Evolutionary conservation across 2,113 vertebrate genomes (phyloP), one percentile per base, ranked within the genome.

Genomic region (Bettongia penicillata): DNA sequence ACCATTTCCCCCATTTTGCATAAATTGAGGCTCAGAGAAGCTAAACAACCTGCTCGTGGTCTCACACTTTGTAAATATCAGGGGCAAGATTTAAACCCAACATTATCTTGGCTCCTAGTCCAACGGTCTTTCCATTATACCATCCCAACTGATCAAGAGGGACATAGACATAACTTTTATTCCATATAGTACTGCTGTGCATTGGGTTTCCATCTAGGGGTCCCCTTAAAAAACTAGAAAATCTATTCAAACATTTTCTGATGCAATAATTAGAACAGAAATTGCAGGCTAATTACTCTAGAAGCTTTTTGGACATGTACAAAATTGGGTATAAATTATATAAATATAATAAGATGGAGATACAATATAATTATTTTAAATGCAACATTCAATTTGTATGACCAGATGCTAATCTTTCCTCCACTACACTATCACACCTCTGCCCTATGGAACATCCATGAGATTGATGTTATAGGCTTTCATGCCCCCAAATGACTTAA

Each of bases 171-270:
- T 51, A 3, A 90, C 31, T 28, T 50, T 28, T 90, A 31, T 26
- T 90, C 22, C 48, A 50, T 28, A 14, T 48, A 50, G 7, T 90
- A 90, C 25, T 90, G 25, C 26, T 48, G 90, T 48, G 0, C 49
- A 49, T 12, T 50, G 48, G 47, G 9, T 12, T 61, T 61, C 28
- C 12, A 3, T 37, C 57, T 61, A 26, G 37, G 68, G 43, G n/a
- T 19, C 26, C 0, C 3, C 28, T 96, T 93, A 93, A 28, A 90
- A 96, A 95, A 91, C 95, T 93, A 94, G 77, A 23, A 95, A 96
- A 77, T 90, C 84, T 28, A 92, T 96, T 43, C 49, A 93, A 94
- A 95, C 90, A 95, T 53, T 90, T 90, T 94, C 37, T 92, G 68
- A 28, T 50, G 48, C 19, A 53, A 95, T 50, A 94, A 25, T n/a